Base-by-base conservation (phyloP, 2,888 invertebrate genomes). In the Lycaena phlaeas region DNA sequence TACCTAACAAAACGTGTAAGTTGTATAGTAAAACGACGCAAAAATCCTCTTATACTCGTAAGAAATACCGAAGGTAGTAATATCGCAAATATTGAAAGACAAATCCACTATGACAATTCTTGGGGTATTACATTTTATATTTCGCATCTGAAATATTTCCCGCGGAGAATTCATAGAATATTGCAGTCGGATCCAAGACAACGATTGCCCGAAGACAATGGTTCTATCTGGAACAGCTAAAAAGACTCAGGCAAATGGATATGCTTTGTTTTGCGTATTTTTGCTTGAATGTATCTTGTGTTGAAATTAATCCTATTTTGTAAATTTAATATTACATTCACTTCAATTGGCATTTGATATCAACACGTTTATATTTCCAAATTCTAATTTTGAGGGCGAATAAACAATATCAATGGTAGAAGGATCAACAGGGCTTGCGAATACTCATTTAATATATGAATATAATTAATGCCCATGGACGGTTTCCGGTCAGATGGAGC, bases 71-170 rank as follows among this genome's bases (percentile, higher is more conserved):
- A n/a, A n/a, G n/a, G n/a, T n/a, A n/a, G 30, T 15, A 30, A 30
- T 30, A 30, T 30, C 30, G 15, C 14, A 15, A 30, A 30, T 30
- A 36, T 25, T 15, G 14, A 17, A 36, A 17, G 14, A 25, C 26
- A 36, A 14, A 36, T 36, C 25, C 36, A 22, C 36, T 36, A 36
- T 36, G 36, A 26, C 36, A 36, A 36, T 36, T 36, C 36, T 36
- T 30, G 15, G 30, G 10, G 30, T 30, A 30, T 30, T 30, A 30
- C 30, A 30, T 30, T 30, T 30, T 36, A 25, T 36, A 36, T 25
- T 36, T 36, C 12, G 36, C 36, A 18, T 18, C 14, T 36, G 36
- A 36, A 36, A 36, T 36, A 25, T 11, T 36, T 26, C 25, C 14
- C 25, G 26, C 12, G 36, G 14, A 36, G 25, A 25, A 36, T 36